Evolutionary conservation across 1,140 invertebrate species (phyloP), one percentile per base, ranked within the genome.

Genomic region (Solenopsis invicta): DNA sequence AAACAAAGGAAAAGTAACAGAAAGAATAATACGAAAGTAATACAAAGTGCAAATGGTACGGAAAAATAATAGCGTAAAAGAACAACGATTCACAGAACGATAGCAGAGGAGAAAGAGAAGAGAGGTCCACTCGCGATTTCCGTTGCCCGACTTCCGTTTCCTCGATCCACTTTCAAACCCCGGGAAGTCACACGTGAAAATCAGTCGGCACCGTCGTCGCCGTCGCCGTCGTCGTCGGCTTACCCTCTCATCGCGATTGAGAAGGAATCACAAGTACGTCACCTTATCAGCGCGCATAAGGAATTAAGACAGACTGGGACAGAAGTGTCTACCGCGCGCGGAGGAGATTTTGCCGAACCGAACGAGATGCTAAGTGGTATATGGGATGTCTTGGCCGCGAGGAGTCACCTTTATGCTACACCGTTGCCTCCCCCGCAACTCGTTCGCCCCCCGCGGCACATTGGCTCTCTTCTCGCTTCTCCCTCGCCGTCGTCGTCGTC

Each of bases 371-470:
- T 93, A 93, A 92, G 89, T 91, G 91, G 91, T 90, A 94, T 94
- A 92, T 94, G 94, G 92, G 91, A 92, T 88, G 86, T 92, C 87
- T 92, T 91, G 78, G 90, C 88, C 90, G 91, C 91, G 91, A 87
- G 89, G 89, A 93, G 92, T 94, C 93, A 93, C 92, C 92, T 95
- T 95, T 95, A 95, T 94, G 91, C 92, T 92, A 88, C 90, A 76
- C 91, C 86, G 86, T 88, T 91, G 80, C 89, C 93, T 93, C 92
- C 92, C 92, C 93, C 93, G 91, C 91, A 78, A 89, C 85, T 75
- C 76, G 87, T 88, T 88, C 85, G 87, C 80, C 64, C 86, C 88
- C 88, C 81, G 74, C 87, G 48, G 24, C 29, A 29, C 66, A 72
- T 86, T 86, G 50, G 52, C 71, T 80, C 86, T 75, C 48, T 41